Evolutionary conservation across 1,140 invertebrate species (phyloP).

Genomic region (Caligus rogercresseyi): DNA sequence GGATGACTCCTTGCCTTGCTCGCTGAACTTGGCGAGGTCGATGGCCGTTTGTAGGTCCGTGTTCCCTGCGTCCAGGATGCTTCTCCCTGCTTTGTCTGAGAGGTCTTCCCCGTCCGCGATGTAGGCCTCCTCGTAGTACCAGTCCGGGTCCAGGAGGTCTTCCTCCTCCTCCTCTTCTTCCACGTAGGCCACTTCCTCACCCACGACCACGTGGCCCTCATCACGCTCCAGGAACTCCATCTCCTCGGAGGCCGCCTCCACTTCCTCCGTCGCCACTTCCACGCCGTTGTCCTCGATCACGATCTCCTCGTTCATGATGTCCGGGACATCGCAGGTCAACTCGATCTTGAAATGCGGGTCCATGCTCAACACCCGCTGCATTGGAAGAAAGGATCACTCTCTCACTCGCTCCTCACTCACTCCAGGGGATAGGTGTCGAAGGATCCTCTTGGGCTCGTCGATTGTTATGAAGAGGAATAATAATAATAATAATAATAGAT

Average conservation of each 20-base stretch:
- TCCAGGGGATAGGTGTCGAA: no score
- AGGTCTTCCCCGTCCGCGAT: background rate
- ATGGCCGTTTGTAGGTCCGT: constrained; percentile 5
- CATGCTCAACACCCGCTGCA: background rate
- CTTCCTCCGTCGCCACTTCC: background rate
- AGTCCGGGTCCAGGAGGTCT: no score
- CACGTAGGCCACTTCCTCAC: background rate
- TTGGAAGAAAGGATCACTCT: no score
- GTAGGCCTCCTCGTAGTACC: background rate
- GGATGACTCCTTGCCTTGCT: background rate
- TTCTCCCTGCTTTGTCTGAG: background rate
- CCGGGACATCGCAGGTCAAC: background rate
- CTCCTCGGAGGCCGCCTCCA: background rate
- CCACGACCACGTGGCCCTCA: background rate
- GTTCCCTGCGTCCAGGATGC: background rate
- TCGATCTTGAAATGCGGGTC: background rate
- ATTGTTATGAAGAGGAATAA: no score
- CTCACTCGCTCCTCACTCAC: no score
- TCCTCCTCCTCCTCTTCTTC: background rate
- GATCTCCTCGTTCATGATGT: constrained; percentile 4
- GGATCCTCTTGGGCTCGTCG: no score
- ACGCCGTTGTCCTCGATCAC: background rate
- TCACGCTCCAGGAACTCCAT: background rate
- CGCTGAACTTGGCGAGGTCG: constrained; percentile 14
- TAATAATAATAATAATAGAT: no score